Evolutionary conservation across 2,888 invertebrate genomes (phyloP).

Genomic region (Agrochola macilenta): DNA sequence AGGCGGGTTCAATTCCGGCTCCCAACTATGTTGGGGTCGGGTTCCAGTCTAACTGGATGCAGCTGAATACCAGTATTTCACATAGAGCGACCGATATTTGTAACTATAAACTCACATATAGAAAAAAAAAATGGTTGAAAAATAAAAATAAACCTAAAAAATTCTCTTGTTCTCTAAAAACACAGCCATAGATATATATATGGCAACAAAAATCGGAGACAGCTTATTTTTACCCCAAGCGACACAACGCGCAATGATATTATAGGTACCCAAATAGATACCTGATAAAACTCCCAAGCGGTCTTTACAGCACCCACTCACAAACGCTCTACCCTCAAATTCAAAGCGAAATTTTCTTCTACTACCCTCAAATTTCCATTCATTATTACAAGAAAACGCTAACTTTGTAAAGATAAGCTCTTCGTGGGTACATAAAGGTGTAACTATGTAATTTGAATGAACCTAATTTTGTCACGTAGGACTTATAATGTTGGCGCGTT

Average conservation of each 20-base stretch:
- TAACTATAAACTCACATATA: not conserved
- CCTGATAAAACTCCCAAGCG: constrained; percentile 1
- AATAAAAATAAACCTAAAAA: too few relatives aligned
- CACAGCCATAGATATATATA: not conserved
- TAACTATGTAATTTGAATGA: constrained; percentile 11
- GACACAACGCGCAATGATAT: too few relatives aligned
- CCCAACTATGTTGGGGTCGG: too few relatives aligned
- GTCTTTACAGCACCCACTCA: not conserved
- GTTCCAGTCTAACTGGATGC: too few relatives aligned
- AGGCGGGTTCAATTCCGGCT: too few relatives aligned
- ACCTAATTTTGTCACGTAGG: constrained; percentile 36
- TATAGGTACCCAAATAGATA: not conserved
- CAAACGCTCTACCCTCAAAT: constrained; percentile 8
- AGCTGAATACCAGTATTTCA: too few relatives aligned
- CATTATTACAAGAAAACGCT: constrained; percentile 42
- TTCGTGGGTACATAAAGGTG: not conserved
- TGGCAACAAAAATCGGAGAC: not conserved
- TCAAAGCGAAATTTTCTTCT: constrained; percentile 15
- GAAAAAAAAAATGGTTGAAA: too few relatives aligned
- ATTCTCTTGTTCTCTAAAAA: not conserved
- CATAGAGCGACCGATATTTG: too few relatives aligned
- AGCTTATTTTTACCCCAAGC: not conserved
- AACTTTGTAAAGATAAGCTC: constrained; percentile 33
- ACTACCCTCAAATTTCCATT: constrained; percentile 24
- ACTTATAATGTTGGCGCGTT: constrained; percentile 9